phyloP scores from a whole-genome alignment of 2,888 invertebrate genomes.

The Eristalis arbustorum region DNA sequence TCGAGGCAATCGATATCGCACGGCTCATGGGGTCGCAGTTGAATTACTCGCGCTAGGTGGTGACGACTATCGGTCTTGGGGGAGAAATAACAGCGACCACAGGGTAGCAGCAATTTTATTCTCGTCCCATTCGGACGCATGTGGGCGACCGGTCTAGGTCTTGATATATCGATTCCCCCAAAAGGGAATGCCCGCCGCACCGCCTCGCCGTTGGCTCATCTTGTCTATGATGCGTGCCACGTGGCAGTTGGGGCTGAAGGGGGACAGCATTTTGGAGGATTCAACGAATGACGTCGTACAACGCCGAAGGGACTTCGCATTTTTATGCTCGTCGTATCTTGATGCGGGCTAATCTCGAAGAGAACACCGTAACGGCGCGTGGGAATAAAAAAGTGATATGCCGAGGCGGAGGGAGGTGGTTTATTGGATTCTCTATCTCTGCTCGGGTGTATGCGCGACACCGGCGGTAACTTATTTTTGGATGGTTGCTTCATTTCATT shows the following conservation, averaged over 20 bases:
- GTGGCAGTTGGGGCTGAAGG: background rate
- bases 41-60: constrained; percentile 1
- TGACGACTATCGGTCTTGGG: background rate
- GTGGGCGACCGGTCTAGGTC: background rate
- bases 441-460: background rate
- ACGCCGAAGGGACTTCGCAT: background rate
- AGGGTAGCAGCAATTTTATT: constrained; percentile 19
- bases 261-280: background rate
- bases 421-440: background rate
- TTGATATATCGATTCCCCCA: constrained; percentile 1
- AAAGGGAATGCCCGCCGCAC: background rate
- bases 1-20: constrained; percentile 21
- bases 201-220: background rate
- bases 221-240: background rate
- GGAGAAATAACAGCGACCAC: background rate
- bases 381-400: background rate
- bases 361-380: background rate
- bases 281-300: background rate
- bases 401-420: background rate
- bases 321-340: background rate
- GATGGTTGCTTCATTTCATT: background rate
- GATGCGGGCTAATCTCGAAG: background rate
- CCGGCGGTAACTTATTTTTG: background rate
- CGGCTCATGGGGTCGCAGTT: constrained; percentile 21
- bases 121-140: background rate